phyloP scores from a whole-genome alignment of 1,140 invertebrate species.

The Halyomorpha halys region DNA sequence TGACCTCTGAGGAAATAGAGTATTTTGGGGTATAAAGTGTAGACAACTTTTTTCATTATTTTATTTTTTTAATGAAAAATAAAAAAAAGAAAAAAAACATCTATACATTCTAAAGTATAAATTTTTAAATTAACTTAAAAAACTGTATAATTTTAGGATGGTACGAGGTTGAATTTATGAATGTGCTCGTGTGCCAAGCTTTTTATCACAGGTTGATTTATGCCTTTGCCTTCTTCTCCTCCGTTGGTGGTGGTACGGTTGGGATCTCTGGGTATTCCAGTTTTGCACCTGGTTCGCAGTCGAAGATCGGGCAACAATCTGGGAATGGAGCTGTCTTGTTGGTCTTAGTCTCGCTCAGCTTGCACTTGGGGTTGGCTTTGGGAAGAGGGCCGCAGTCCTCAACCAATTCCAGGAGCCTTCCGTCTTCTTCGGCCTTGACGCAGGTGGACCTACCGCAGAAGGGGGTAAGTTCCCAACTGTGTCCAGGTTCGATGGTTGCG shows the following conservation, averaged over 20 bases:
- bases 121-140: slow-evolving; percentile 2
- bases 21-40: too few relatives aligned
- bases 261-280: slow-evolving; percentile 75
- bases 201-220: slow-evolving; percentile 13
- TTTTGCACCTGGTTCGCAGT: slow-evolving; percentile 69
- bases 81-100: neutral
- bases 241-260: slow-evolving; percentile 46
- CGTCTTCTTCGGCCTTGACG: slow-evolving; percentile 57
- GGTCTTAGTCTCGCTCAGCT: slow-evolving; percentile 64
- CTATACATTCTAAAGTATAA: neutral
- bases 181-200: neutral
- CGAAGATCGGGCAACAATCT: slow-evolving; percentile 70
- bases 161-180: neutral
- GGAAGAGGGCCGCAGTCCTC: slow-evolving; percentile 80
- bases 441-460: slow-evolving; percentile 82
- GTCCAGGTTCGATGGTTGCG: slow-evolving; percentile 68
- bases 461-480: slow-evolving; percentile 71
- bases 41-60: neutral
- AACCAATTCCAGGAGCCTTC: slow-evolving; percentile 66
- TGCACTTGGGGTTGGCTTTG: slow-evolving; percentile 74
- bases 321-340: slow-evolving; percentile 81
- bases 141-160: neutral
- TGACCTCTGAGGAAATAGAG: too few relatives aligned
- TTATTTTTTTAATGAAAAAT: slow-evolving; percentile 7
- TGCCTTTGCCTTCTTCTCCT: slow-evolving; percentile 33